These are phyloP conservation scores for Mallateleia sp. DNA, from an alignment of 2,888 invertebrate genomes.

Conservation along the genomic window DNA sequence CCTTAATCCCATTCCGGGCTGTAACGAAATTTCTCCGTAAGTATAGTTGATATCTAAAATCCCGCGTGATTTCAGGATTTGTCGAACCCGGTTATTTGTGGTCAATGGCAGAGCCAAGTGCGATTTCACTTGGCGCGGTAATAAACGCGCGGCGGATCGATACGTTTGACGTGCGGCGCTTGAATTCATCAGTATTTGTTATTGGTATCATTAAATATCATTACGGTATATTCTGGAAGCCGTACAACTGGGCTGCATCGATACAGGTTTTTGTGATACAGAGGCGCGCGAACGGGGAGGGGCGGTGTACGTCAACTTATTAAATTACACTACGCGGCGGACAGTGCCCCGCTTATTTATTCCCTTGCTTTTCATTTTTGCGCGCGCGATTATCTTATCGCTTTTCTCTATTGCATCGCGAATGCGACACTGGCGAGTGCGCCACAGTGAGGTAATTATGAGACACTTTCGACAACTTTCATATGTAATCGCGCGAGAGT, in stretches of 20 bases:
- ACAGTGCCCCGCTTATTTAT: background rate
- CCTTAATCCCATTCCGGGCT: conserved; percentile 7
- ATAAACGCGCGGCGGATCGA: conserved; percentile 35
- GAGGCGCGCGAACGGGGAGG: background rate
- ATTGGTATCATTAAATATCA: conserved; percentile 59
- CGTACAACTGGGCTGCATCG: conserved; percentile 1
- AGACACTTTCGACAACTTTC: conserved; percentile 72
- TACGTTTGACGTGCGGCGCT: conserved; percentile 26
- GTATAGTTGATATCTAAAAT: conserved; percentile 66
- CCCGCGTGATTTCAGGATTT: conserved; percentile 63
- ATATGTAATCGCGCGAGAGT: conserved; percentile 17
- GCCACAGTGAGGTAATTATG: conserved; percentile 61
- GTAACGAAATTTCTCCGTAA: conserved; percentile 46
- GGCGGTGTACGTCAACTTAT: conserved; percentile 1
- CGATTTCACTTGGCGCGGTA: conserved; percentile 54
- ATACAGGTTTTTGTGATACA: conserved; percentile 29
- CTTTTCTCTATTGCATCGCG: conserved; percentile 52
- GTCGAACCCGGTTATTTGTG: conserved; percentile 57
- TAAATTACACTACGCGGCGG: conserved; percentile 23
- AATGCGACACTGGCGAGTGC: conserved; percentile 48
- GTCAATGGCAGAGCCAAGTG: conserved; percentile 40
- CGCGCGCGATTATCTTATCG: conserved; percentile 46
- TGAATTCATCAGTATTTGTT: conserved; percentile 52
- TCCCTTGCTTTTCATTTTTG: conserved; percentile 27
- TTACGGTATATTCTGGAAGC: conserved; percentile 55